These are phyloP conservation scores for Tenthredo notha DNA, from an alignment of 2,888 invertebrate genomes.

Conservation along the genomic window DNA sequence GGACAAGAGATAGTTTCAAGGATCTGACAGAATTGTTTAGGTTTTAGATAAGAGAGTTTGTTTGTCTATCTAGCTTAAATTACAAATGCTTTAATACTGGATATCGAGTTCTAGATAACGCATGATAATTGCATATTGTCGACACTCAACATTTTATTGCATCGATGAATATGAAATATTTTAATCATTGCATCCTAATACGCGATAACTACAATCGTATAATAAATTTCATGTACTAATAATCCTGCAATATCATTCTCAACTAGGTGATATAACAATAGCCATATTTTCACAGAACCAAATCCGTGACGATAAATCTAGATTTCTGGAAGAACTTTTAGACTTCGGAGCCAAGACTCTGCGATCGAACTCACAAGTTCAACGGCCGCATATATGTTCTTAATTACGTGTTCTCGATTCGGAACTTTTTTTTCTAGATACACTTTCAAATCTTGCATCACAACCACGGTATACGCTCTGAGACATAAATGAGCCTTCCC, in stretches of 20 bases:
- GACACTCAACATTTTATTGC: neutral
- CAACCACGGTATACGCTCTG: neutral
- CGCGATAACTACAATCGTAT: neutral
- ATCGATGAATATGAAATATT: neutral
- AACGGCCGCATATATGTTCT: constrained; percentile 11
- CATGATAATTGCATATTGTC: neutral
- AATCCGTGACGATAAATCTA: neutral
- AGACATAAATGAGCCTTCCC: neutral
- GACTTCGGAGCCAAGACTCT: neutral
- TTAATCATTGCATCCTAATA: neutral
- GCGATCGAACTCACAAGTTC: constrained; percentile 17
- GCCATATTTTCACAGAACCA: neutral
- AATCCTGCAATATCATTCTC: neutral
- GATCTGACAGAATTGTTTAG: neutral
- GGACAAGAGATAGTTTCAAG: constrained; percentile 3
- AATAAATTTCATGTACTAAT: neutral
- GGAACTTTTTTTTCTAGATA: neutral
- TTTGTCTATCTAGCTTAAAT: neutral
- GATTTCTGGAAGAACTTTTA: neutral
- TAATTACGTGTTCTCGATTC: constrained; percentile 42
- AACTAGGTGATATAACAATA: neutral
- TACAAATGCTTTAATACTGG: neutral
- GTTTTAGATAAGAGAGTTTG: neutral
- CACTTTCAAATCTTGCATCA: constrained; percentile 44
- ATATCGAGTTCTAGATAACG: neutral